Base-by-base conservation (phyloP, 1,140 invertebrate genomes). In the Lepidostoma basale region DNA sequence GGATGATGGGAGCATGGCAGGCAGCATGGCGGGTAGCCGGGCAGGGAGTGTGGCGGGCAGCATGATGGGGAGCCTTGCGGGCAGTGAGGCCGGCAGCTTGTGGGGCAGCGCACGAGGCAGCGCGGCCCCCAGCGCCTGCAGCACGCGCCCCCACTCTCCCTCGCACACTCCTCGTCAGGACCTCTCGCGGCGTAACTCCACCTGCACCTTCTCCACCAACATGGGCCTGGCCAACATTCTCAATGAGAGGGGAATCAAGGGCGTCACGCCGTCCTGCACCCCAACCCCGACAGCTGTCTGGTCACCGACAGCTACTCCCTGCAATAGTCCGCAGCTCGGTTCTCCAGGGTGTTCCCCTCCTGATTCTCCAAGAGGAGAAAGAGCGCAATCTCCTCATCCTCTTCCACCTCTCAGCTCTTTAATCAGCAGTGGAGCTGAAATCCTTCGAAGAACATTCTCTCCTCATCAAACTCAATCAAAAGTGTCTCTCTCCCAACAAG, bases 271-370 rank as follows among this genome's bases (percentile, higher is more conserved):
- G 47, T 90, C 87, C 18, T 86, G 86, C 14, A 77, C 89, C 0
- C 85, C 86, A 30, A 90, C 90, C 0, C 91, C 91, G 0, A 87
- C 85, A 68, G 88, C 85, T 40, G 83, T 79, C 6, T 91, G 89
- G 69, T 88, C 89, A 1, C 91, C 92, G 3, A 93, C 92, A 0
- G 89, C 92, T 0, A 94, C 92, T 12, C 93, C 93, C 2, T 92
- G 90, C 72, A 93, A 93, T 69, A 93, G 90, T 76, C 90, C 90
- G 0, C 88, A 89, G 74, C 83, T 85, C 25, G 84, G 84, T 70
- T 86, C 85, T 12, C 79, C 79, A 3, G 36, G 30, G 14, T 54
- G 52, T 70, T 85, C 85, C n/a, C 78, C 79, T 4, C 66, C 69
- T 9, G 44, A 45, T 23, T 74, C 85, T 10, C 86, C 88, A 0